Evolutionary conservation across 92 coral and sea anemone genomes (phyloP).

Genomic region (Meandrina meandrites): DNA sequence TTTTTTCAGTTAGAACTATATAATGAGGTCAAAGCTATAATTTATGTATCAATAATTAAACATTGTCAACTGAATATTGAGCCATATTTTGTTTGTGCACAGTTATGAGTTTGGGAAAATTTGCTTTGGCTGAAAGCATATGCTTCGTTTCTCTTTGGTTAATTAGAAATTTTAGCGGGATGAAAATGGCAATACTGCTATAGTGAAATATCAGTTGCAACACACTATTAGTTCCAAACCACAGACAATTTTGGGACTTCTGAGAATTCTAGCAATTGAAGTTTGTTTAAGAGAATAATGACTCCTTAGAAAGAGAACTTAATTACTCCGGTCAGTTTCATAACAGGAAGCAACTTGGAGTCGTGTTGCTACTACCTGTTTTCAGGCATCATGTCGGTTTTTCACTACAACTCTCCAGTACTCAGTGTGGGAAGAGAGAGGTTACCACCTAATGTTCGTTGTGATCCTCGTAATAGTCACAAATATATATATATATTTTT

Average conservation of each 20-base stretch:
- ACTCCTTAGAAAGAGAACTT: background rate
- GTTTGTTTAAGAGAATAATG: background rate
- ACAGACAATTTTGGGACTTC: background rate
- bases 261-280: background rate
- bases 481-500: too few species aligned
- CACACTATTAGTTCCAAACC: background rate
- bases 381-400: background rate
- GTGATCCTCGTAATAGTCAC: too few species aligned
- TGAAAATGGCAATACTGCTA: background rate
- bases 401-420: background rate
- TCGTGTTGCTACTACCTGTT: background rate
- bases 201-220: background rate
- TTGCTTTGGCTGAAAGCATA: background rate
- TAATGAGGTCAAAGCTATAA: too few species aligned
- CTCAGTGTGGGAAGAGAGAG: too few species aligned
- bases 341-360: background rate
- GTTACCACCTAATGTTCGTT: too few species aligned
- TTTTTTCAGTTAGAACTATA: background rate
- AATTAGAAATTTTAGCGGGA: background rate
- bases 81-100: background rate
- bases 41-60: too few species aligned
- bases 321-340: background rate
- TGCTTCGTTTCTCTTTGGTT: background rate
- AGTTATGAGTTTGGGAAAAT: background rate
- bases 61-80: background rate